These are phyloP conservation scores for Brotula barbata DNA, from an alignment of 2,797 vertebrate genomes.

Conservation along the genomic window DNA sequence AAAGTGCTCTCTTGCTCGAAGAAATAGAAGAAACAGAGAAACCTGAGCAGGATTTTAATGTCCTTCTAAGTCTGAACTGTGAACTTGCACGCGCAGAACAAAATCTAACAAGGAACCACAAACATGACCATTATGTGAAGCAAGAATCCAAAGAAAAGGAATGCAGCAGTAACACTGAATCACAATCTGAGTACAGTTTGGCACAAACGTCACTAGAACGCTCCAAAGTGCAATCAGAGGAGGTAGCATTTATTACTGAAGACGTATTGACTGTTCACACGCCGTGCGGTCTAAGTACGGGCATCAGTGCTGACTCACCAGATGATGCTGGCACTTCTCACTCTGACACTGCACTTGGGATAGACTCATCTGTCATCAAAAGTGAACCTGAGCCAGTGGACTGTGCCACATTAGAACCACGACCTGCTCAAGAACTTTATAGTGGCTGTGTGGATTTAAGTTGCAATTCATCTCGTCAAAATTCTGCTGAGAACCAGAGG, in stretches of 20 bases:
- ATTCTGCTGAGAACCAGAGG: constrained; percentile 10
- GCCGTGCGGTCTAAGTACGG: constrained; percentile 12
- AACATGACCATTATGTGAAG: constrained; percentile 24
- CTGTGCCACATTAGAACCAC: constrained; percentile 20
- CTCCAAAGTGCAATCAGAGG: constrained; percentile 26
- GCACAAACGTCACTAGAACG: constrained; percentile 16
- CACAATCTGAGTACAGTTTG: constrained; percentile 11
- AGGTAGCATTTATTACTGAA: constrained; percentile 6
- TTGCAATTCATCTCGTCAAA: constrained; percentile 42
- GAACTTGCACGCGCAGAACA: constrained; percentile 27
- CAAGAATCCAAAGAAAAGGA: constrained; percentile 33
- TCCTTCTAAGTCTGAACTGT: constrained; percentile 11
- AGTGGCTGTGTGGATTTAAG: constrained; percentile 59
- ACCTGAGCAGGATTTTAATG: constrained; percentile 21
- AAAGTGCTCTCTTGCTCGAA: constrained; percentile 7
- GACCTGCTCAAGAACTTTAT: constrained; percentile 22
- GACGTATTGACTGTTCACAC: constrained; percentile 16
- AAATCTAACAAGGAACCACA: background rate
- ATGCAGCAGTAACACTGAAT: background rate
- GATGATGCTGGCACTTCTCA: constrained; percentile 7
- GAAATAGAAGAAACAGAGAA: constrained; percentile 15
- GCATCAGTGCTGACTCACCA: constrained; percentile 1
- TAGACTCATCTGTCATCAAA: constrained; percentile 56
- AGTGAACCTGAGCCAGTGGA: constrained; percentile 50
- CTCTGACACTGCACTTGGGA: constrained; percentile 9